These are phyloP conservation scores for Penaeus vannamei DNA, from an alignment of 1,140 invertebrate genomes.

Conservation along the genomic window DNA sequence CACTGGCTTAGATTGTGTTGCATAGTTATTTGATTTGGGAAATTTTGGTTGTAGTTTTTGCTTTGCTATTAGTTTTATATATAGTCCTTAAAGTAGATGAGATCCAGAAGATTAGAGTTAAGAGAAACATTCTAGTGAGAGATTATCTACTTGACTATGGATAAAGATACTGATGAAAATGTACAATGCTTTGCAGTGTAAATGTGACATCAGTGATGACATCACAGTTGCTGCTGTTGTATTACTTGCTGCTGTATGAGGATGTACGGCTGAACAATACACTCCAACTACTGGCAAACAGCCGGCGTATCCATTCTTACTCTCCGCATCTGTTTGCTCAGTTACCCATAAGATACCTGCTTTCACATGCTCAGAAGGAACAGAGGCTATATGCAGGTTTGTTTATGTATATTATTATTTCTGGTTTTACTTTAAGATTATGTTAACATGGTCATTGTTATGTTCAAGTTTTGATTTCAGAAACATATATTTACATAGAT, in stretches of 20 bases:
- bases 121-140: background rate
- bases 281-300: constrained; percentile 78
- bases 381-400: constrained; percentile 86
- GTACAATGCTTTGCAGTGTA: constrained; percentile 2
- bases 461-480: constrained; percentile 5
- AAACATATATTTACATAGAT: background rate
- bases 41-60: too few species aligned
- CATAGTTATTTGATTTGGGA: too few species aligned
- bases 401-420: constrained; percentile 46
- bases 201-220: constrained; percentile 75
- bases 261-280: constrained; percentile 88
- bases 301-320: constrained; percentile 88
- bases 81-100: background rate
- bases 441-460: constrained; percentile 63
- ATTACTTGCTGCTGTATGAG: constrained; percentile 94
- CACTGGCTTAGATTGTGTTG: too few species aligned
- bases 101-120: too few species aligned
- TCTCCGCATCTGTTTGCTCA: constrained; percentile 90
- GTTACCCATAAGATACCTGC: constrained; percentile 93
- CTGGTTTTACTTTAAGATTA: constrained; percentile 70
- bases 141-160: background rate
- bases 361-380: constrained; percentile 93
- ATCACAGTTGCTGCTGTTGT: constrained; percentile 90
- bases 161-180: background rate
- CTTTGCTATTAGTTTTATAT: background rate